Conservation (phyloP, 2,797 vertebrate genomes). For the Mastacembelus armatus region DNA sequence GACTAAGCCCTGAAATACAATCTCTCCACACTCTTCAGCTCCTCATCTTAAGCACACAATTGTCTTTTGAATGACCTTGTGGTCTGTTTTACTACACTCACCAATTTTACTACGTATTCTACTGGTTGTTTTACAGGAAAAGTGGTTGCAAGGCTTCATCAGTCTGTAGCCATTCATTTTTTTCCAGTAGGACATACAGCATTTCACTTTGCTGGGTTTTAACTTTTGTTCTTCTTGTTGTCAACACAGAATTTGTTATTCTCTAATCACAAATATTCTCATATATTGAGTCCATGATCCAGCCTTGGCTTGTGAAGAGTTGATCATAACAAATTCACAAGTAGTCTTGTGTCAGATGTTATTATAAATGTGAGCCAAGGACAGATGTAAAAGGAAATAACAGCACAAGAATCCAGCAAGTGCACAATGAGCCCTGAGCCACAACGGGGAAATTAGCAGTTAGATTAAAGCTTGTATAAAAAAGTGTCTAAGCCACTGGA, state of each 20-base stretch:
- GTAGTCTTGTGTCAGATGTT: conserved; percentile 43
- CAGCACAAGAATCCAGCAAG: conserved; percentile 34
- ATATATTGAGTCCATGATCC: conserved; percentile 11
- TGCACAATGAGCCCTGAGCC: conserved; percentile 25
- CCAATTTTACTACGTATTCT: conserved; percentile 78
- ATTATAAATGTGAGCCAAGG: conserved; percentile 18
- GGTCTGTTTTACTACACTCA: conserved; percentile 81
- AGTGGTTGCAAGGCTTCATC: conserved; percentile 66
- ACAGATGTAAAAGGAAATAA: conserved; percentile 41
- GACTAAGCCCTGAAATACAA: conserved; percentile 80
- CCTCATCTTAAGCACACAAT: conserved; percentile 82
- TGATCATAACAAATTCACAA: conserved; percentile 50
- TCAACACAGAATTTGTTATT: conserved; percentile 46
- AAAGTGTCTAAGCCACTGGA: conserved; percentile 45
- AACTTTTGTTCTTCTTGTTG: conserved; percentile 23
- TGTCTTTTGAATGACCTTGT: conserved; percentile 86
- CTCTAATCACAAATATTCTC: conserved; percentile 37
- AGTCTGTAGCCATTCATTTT: conserved; percentile 54
- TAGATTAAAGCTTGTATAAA: conserved; percentile 38
- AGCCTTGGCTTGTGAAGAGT: conserved; percentile 23
- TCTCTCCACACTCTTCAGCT: conserved; percentile 77
- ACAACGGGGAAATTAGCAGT: conserved; percentile 43
- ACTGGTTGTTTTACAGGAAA: conserved; percentile 76
- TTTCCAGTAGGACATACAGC: conserved; percentile 49
- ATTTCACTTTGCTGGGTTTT: conserved; percentile 52